Percentiles rank a stretch among this genome's conserved stretches.
phyloP scores from a whole-genome alignment of 2,888 invertebrate species.

The Drosophila anceps region DNA sequence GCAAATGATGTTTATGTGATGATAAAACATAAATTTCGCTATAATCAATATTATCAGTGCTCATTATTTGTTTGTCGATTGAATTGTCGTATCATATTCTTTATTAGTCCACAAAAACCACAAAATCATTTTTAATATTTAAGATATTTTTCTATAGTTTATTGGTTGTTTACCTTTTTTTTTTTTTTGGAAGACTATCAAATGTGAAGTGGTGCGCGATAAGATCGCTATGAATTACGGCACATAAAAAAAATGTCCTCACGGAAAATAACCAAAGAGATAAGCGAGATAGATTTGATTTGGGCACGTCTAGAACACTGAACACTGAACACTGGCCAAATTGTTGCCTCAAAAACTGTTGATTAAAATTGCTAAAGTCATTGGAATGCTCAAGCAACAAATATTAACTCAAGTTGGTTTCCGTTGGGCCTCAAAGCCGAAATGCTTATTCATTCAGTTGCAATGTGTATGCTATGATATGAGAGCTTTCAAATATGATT shows the following conservation, averaged over 20 bases:
- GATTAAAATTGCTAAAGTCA: not conserved
- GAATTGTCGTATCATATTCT: not conserved
- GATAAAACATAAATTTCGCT: not conserved
- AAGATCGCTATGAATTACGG: slow-evolving; percentile 25
- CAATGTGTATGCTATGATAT: not conserved
- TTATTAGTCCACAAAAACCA: not conserved
- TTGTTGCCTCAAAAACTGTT: not conserved
- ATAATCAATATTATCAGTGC: not conserved
- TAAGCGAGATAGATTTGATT: slow-evolving; percentile 2
- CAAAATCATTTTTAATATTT: not conserved
- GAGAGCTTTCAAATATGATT: slow-evolving; percentile 6
- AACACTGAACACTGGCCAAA: no score
- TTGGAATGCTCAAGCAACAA: not conserved
- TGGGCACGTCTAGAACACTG: no score
- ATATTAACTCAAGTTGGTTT: not conserved
- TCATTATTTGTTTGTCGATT: not conserved
- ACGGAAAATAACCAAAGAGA: slow-evolving; percentile 35
- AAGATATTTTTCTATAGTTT: not conserved
- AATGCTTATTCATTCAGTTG: not conserved
- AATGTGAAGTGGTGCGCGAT: slow-evolving; percentile 12
- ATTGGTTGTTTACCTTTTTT: not conserved
- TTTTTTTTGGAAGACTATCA: not conserved
- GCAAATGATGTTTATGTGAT: no score
- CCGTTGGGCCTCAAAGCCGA: not conserved
- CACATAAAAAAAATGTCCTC: not conserved